Evolutionary conservation across 2,113 vertebrate genomes (phyloP).

Genomic region (Rhineura floridana): DNA sequence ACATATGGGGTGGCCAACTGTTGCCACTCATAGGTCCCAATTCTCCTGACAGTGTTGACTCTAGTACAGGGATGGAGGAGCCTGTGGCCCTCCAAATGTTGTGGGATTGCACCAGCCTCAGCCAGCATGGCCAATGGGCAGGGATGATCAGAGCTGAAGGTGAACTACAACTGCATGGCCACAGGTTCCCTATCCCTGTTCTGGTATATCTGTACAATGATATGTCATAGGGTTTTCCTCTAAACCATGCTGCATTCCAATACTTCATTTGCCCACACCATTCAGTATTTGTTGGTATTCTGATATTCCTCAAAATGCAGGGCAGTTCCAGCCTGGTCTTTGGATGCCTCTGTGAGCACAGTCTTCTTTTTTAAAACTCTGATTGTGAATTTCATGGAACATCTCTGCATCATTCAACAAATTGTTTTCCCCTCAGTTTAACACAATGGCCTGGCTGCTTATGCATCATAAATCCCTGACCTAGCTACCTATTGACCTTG

Average conservation of each 20-base stretch:
- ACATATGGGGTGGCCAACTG: neutral
- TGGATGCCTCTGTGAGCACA: neutral
- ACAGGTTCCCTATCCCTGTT: no score
- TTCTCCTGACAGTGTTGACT: neutral
- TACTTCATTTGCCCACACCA: neutral
- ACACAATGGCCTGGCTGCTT: neutral
- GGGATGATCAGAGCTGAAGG: no score
- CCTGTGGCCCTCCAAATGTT: no score
- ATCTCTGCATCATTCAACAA: constrained; percentile 5
- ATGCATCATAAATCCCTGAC: constrained; percentile 2
- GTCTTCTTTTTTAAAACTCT: neutral
- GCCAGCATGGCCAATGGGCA: no score
- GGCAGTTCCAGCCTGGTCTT: neutral
- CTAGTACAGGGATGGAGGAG: no score
- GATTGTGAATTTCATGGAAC: neutral
- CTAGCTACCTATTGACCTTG: constrained; percentile 12
- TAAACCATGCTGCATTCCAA: neutral
- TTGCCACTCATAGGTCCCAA: neutral
- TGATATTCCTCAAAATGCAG: neutral
- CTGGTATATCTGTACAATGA: neutral
- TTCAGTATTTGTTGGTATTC: neutral
- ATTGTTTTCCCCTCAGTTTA: constrained; percentile 1
- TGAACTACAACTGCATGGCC: no score
- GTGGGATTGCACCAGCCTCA: no score
- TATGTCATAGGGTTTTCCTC: neutral